Evolutionary conservation across 2,113 vertebrate species (phyloP).

Genomic region (Miniopterus natalensis): DNA sequence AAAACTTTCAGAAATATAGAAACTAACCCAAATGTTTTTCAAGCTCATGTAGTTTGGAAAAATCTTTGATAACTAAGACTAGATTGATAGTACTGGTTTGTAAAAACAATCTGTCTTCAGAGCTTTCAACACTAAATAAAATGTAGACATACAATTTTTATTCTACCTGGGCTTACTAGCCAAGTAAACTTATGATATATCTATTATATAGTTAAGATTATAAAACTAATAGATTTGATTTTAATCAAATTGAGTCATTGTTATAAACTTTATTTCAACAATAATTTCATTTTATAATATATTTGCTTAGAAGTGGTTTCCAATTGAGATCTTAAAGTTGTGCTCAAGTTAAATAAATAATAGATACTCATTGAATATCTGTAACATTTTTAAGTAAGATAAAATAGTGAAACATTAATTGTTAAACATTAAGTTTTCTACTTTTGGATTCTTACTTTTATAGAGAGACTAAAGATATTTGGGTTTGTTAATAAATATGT

Average conservation of each 20-base stretch:
- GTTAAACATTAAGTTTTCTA: conserved; percentile 14
- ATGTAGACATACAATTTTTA: not conserved
- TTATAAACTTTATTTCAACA: not conserved
- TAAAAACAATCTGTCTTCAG: not conserved
- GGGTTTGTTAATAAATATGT: not conserved
- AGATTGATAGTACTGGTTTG: not conserved
- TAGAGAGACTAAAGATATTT: not conserved
- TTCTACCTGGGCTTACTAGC: not conserved
- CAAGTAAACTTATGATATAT: not conserved
- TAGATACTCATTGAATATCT: not conserved
- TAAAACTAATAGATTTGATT: not conserved
- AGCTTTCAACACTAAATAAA: too few relatives aligned
- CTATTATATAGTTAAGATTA: not conserved
- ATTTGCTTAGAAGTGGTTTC: not conserved
- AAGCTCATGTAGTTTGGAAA: not conserved
- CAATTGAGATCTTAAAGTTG: not conserved
- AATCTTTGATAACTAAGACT: not conserved
- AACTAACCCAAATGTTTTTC: not conserved
- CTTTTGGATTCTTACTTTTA: not conserved
- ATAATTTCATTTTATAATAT: not conserved
- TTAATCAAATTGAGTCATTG: not conserved
- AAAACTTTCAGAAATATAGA: not conserved
- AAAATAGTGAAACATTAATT: conserved; percentile 15
- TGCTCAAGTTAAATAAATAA: not conserved
- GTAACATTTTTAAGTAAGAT: not conserved